Conservation (phyloP, 2,797 vertebrate genomes). For the Oryzias dopingdopingensis region DNA sequence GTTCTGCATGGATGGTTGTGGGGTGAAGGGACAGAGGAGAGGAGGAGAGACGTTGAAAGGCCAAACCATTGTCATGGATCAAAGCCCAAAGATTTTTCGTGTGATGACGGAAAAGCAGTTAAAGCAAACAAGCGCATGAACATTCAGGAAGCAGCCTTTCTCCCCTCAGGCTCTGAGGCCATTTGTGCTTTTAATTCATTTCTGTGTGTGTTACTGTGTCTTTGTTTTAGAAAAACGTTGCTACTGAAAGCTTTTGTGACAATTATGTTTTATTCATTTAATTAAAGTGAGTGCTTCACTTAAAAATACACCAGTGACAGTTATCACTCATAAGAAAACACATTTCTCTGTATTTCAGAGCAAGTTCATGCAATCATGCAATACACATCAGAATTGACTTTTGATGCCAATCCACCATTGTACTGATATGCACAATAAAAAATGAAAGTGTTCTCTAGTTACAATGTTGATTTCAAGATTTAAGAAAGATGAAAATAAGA, state of each 20-base stretch:
- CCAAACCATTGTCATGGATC: constrained; percentile 64
- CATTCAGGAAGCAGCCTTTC: constrained; percentile 40
- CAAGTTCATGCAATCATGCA: neutral
- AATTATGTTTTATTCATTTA: constrained; percentile 24
- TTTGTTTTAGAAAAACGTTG: constrained; percentile 17
- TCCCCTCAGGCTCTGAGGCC: constrained; percentile 31
- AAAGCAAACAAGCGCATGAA: constrained; percentile 47
- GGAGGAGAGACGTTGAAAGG: constrained; percentile 35
- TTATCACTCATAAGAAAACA: no score
- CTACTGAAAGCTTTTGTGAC: constrained; percentile 17
- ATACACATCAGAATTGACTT: constrained; percentile 26
- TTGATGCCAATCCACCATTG: constrained; percentile 46
- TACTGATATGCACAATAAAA: constrained; percentile 67
- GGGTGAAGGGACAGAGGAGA: constrained; percentile 18
- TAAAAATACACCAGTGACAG: constrained; percentile 9
- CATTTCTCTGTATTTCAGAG: no score
- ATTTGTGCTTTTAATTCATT: constrained; percentile 10
- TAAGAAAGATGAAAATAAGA: constrained; percentile 46
- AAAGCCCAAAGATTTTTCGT: constrained; percentile 60
- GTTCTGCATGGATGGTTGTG: constrained; percentile 44
- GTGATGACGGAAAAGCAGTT: constrained; percentile 43
- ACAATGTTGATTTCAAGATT: constrained; percentile 54
- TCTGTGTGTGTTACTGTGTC: neutral
- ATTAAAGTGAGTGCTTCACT: constrained; percentile 7
- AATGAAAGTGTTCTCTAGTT: constrained; percentile 51